phyloP scores from a whole-genome alignment of 1,140 invertebrate genomes.

The Drosophila sturtevanti region DNA sequence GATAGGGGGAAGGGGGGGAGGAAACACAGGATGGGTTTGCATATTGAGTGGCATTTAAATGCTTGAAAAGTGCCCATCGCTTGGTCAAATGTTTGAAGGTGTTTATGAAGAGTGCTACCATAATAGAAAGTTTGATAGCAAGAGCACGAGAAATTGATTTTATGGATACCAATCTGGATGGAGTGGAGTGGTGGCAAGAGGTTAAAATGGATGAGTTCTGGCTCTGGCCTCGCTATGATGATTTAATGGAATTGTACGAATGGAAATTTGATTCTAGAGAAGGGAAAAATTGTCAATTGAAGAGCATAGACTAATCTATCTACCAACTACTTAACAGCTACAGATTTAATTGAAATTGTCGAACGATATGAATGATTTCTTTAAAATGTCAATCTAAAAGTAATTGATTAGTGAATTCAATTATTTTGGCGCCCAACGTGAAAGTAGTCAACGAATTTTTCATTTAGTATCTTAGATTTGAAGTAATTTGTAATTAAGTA shows the following conservation, averaged over 20 bases:
- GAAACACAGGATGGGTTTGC: slow-evolving; percentile 62
- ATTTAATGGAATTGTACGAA: not conserved
- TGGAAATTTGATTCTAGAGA: not conserved
- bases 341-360: not conserved
- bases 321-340: not conserved
- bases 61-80: slow-evolving; percentile 62
- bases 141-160: slow-evolving; percentile 44
- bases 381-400: too few relatives aligned
- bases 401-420: too few relatives aligned
- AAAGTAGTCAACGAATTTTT: too few relatives aligned
- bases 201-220: not conserved
- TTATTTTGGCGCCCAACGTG: too few relatives aligned
- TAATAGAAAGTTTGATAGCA: slow-evolving; percentile 23
- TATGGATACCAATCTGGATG: slow-evolving; percentile 12
- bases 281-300: not conserved
- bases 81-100: slow-evolving; percentile 60
- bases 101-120: slow-evolving; percentile 62
- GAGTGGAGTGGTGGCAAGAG: not conserved
- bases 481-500: too few relatives aligned
- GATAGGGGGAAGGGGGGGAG: slow-evolving; percentile 3
- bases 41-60: slow-evolving; percentile 81
- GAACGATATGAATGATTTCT: too few relatives aligned
- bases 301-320: too few relatives aligned
- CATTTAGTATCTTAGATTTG: not conserved
- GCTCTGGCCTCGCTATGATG: not conserved